Base-by-base conservation (phyloP, 1,140 invertebrate genomes). In the Eubasilissa regina region DNA sequence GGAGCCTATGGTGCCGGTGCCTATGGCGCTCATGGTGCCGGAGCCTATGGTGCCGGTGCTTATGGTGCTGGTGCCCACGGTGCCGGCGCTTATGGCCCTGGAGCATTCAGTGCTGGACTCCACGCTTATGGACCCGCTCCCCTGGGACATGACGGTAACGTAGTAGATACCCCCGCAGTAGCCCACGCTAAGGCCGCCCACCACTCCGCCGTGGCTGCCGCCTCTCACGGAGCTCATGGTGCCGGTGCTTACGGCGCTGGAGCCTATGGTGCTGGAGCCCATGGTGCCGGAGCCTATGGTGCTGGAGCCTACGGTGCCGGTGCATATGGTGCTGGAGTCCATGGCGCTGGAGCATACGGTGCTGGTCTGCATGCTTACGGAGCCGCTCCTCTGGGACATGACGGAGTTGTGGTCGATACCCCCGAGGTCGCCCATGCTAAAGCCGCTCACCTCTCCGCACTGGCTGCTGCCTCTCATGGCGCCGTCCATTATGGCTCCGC, bases 181-280 rank as follows among this genome's bases (percentile, higher is more conserved):
- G 87, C 88, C 1, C 88, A 89, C 81, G 88, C 88, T 62, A 87
- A 87, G 77, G 87, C 87, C 80, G 87, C 87, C 76, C 87, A 89
- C 84, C 85, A 87, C 75, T 87, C 87, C 78, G 80, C 80, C 51
- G 17, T 70, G 9, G 21, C 74, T 55, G 15, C 25, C n/a, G 74
- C 74, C 9, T 45, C 45, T 35, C 45, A 47, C n/a, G 55, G 25
- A 35, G 10, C 48, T 8, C 8, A 51, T 8, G 48, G 48, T 51
- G 48, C 1, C 21, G 11, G 1, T 4, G 12, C 9, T 45, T 15
- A 43, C n/a, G 48, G 48, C 1, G 25, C 25, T n/a, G 53, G 45
- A n/a, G 58, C 7, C 25, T 56, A 0, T 62, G 48, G 11, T 15
- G 1, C 1, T 51, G 48, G 51, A 55, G 13, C 17, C 12, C 17